Evolutionary conservation across 1,140 invertebrate species (phyloP).

Genomic region (Platyscapa corneri): DNA sequence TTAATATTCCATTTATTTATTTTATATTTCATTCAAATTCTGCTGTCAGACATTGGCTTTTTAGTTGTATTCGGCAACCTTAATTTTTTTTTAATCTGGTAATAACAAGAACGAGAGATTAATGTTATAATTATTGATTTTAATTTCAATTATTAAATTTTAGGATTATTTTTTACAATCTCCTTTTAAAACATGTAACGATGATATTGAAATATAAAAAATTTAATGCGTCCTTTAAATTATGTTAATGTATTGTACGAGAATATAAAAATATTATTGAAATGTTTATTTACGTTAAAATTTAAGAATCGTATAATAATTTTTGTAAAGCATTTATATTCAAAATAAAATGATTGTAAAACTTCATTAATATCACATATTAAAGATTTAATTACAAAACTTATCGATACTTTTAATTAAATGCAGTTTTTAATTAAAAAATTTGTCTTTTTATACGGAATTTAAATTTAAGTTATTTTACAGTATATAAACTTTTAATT

Average conservation of each 20-base stretch:
- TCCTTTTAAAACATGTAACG: neutral
- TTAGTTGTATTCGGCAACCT: no score
- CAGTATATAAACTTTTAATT: neutral
- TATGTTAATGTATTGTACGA: neutral
- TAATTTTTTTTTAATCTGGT: no score
- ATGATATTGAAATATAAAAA: neutral
- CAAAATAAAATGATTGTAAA: neutral
- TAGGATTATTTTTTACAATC: neutral
- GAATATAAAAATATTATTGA: neutral
- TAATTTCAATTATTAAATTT: neutral
- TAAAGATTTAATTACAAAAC: neutral
- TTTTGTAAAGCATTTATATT: neutral
- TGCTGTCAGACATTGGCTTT: no score
- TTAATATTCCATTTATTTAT: no score
- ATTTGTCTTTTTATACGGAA: neutral
- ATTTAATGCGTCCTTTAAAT: neutral
- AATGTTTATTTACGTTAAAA: neutral
- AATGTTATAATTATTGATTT: neutral
- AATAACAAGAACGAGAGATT: neutral
- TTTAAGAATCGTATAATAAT: neutral
- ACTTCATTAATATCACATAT: neutral
- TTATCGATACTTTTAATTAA: neutral
- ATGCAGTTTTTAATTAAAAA: neutral
- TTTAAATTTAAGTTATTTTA: neutral
- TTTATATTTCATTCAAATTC: no score